Evolutionary conservation across 2,797 vertebrate species (phyloP).

Genomic region (Anolis apletophallus): DNA sequence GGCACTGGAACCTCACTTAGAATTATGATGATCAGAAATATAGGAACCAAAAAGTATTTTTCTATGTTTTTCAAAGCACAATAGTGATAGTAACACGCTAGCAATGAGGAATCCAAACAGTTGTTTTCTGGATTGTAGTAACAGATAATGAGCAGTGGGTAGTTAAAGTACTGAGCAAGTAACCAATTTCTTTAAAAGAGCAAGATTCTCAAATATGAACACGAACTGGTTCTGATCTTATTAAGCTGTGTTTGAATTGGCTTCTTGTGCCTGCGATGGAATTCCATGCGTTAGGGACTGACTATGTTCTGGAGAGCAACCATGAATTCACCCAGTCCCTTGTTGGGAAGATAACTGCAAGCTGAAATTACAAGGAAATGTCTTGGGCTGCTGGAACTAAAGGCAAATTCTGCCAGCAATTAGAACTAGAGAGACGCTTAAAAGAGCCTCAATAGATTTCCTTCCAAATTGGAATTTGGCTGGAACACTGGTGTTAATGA

Average conservation of each 20-base stretch:
- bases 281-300: not conserved
- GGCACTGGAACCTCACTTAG: too few species aligned
- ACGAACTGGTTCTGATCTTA: not conserved
- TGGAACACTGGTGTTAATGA: not conserved
- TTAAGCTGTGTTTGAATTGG: not conserved
- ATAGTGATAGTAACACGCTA: too few species aligned
- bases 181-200: too few species aligned
- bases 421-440: conserved; percentile 57
- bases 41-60: too few species aligned
- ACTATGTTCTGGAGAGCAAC: not conserved
- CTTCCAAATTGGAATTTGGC: accelerated
- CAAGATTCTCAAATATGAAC: not conserved
- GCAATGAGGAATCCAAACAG: too few species aligned
- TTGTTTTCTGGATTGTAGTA: too few species aligned
- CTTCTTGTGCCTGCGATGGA: not conserved
- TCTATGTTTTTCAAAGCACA: too few species aligned
- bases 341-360: conserved; percentile 14
- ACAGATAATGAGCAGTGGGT: too few species aligned
- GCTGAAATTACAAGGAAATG: not conserved
- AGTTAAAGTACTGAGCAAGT: too few species aligned
- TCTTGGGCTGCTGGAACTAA: conserved; percentile 25
- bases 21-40: too few species aligned
- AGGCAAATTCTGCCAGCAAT: conserved; percentile 8
- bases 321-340: conserved; percentile 21
- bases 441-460: accelerated